Evolutionary conservation across 2,113 vertebrate genomes (phyloP).

Genomic region (Panthera uncia): DNA sequence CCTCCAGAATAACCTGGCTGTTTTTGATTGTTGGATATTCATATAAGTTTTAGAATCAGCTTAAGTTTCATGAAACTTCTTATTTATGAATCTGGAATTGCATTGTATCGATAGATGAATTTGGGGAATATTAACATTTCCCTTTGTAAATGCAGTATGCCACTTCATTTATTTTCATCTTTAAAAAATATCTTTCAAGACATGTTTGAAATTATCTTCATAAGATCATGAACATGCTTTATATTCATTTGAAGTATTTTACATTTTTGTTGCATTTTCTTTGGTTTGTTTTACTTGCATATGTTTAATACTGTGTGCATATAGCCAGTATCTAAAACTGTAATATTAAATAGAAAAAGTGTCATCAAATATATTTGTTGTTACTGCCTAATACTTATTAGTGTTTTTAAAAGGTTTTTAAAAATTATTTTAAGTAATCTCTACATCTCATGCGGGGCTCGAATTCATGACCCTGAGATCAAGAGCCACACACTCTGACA

Average conservation of each 20-base stretch:
- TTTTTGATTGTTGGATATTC: background rate
- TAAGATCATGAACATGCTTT: background rate
- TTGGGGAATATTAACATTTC: background rate
- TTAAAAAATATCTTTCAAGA: background rate
- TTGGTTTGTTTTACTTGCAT: background rate
- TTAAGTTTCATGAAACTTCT: background rate
- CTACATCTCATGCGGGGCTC: no score
- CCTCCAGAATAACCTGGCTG: background rate
- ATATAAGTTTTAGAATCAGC: background rate
- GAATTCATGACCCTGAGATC: no score
- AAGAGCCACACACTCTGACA: no score
- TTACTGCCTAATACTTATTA: background rate
- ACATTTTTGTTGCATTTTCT: background rate
- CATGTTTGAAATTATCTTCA: background rate
- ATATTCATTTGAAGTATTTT: background rate
- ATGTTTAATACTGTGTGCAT: background rate
- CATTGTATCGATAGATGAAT: background rate
- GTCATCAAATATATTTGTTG: background rate
- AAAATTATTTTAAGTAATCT: no score
- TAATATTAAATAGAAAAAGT: background rate
- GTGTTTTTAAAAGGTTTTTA: background rate
- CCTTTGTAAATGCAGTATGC: background rate
- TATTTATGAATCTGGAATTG: background rate
- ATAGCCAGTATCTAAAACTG: background rate
- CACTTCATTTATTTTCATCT: background rate